These are phyloP conservation scores for Diglossa cyanea DNA, from an alignment of 2,797 vertebrate species.

Conservation along the genomic window DNA sequence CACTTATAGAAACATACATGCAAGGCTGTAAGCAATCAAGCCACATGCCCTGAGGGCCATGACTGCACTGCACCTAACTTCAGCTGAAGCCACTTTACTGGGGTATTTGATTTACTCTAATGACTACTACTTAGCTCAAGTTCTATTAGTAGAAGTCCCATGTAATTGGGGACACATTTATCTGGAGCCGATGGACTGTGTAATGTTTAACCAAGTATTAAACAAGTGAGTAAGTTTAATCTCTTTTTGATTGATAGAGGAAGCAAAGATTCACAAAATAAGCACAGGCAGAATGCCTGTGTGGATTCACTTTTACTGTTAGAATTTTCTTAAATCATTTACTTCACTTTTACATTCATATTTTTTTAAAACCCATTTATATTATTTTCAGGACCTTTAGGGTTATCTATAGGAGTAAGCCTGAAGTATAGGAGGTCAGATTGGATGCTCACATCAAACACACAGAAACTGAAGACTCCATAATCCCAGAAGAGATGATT, in stretches of 20 bases:
- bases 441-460: not conserved
- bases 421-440: not conserved
- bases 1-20: not conserved
- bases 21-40: not conserved
- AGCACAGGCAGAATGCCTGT: not conserved
- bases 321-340: not conserved
- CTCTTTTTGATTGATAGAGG: constrained; percentile 12
- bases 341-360: not conserved
- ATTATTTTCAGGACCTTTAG: not conserved
- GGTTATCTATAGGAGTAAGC: not conserved
- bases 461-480: not conserved
- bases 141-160: not conserved
- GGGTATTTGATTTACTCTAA: not conserved
- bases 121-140: not conserved
- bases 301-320: not conserved
- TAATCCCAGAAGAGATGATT: not conserved
- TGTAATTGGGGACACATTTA: not conserved
- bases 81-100: not conserved
- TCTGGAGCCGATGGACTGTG: not conserved
- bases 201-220: constrained; percentile 19
- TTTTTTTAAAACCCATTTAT: not conserved
- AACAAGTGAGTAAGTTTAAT: not conserved
- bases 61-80: not conserved
- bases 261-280: not conserved
- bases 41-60: not conserved